Conservation (phyloP, 2,113 vertebrate species). For the Phrynosoma blainvillii region DNA sequence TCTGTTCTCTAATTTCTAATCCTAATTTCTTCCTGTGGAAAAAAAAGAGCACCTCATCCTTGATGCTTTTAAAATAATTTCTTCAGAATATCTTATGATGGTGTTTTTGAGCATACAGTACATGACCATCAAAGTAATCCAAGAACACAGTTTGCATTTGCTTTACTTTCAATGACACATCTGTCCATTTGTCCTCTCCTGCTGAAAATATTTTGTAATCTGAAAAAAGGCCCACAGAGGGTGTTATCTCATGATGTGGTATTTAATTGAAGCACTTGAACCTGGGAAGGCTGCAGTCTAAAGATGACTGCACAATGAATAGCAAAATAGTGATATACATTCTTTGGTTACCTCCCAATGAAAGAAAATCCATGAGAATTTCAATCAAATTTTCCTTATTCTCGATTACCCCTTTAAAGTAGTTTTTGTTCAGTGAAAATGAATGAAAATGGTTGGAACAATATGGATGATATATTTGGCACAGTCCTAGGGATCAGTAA, state of each 20-base stretch:
- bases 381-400: not conserved
- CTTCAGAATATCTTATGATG: not conserved
- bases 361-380: not conserved
- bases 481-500: not conserved
- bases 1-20: not conserved
- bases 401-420: not conserved
- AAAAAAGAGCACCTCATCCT: not conserved
- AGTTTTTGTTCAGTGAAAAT: not conserved
- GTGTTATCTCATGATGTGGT: too few relatives aligned
- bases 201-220: not conserved
- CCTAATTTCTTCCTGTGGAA: not conserved
- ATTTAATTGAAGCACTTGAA: not conserved
- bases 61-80: too few relatives aligned
- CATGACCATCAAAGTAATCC: not conserved
- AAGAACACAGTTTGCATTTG: too few relatives aligned
- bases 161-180: not conserved
- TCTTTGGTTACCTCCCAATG: not conserved
- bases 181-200: not conserved
- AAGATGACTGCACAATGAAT: too few relatives aligned
- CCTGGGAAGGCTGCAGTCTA: not conserved
- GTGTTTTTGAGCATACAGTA: not conserved
- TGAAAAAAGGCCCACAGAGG: not conserved
- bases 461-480: not conserved
- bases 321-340: not conserved
- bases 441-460: not conserved